phyloP scores from a whole-genome alignment of 2,888 invertebrate genomes.

The Myopa testacea region DNA sequence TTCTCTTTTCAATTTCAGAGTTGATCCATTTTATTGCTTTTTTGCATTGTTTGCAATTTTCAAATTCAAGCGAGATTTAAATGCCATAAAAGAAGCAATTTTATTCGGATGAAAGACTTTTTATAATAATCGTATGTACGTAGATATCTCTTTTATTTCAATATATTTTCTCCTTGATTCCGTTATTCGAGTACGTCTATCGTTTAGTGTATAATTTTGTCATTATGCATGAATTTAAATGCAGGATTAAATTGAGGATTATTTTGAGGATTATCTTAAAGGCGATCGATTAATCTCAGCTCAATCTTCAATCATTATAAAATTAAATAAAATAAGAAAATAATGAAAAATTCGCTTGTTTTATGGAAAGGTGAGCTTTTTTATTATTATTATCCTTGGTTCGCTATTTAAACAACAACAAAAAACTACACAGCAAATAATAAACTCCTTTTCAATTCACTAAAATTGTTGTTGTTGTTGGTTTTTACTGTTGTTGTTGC shows the following conservation, averaged over 20 bases:
- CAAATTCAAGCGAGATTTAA: slow-evolving; percentile 16
- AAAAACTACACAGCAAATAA: neutral
- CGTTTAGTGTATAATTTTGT: neutral
- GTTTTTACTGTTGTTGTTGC: neutral
- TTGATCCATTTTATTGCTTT: slow-evolving; percentile 2
- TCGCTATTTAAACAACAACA: no score
- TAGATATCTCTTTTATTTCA: neutral
- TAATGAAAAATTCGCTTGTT: no score
- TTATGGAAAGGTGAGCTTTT: no score
- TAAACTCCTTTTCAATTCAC: slow-evolving; percentile 27
- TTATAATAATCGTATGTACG: neutral
- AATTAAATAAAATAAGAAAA: no score
- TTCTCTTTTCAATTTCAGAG: neutral
- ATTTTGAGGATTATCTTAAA: neutral
- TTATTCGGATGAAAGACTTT: neutral
- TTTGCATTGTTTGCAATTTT: slow-evolving; percentile 21
- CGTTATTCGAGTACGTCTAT: no score
- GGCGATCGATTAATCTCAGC: no score
- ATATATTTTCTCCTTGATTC: no score
- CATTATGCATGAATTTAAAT: slow-evolving; percentile 12
- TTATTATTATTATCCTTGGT: no score
- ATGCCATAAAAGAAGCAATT: slow-evolving; percentile 7
- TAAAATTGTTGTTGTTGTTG: slow-evolving; percentile 6
- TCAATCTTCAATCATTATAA: no score
- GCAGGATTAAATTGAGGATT: no score